Evolutionary conservation across 2,797 vertebrate species (phyloP).

Genomic region (Xiphorhynchus erythropygius): DNA sequence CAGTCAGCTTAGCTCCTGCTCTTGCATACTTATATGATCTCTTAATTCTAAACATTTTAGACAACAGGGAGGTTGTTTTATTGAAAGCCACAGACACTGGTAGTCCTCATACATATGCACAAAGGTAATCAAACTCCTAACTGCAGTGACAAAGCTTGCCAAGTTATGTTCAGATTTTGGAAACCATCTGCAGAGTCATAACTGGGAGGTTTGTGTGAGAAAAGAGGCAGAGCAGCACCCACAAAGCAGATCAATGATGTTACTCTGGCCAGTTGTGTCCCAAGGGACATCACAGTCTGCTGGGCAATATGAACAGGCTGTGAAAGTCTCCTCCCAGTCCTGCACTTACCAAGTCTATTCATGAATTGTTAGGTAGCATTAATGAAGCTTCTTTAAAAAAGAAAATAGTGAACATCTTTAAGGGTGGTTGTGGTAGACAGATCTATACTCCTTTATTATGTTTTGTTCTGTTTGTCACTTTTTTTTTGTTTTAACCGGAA

Average conservation of each 20-base stretch:
- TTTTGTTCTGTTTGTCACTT: neutral
- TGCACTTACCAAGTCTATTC: neutral
- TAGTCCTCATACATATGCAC: neutral
- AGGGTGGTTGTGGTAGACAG: neutral
- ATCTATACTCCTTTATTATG: neutral
- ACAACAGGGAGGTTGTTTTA: neutral
- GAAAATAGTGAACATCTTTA: neutral
- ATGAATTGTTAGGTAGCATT: neutral
- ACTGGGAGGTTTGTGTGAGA: slow-evolving; percentile 33
- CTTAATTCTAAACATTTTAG: neutral
- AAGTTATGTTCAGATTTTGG: slow-evolving; percentile 44
- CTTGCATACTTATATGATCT: neutral
- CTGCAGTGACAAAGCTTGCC: slow-evolving; percentile 20
- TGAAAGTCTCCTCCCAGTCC: neutral
- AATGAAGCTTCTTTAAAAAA: neutral
- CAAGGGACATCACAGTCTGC: slow-evolving; percentile 6
- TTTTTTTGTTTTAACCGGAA: neutral
- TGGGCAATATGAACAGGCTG: neutral
- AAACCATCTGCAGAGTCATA: neutral
- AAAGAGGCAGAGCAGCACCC: slow-evolving; percentile 24
- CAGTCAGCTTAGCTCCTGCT: neutral
- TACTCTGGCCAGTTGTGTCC: slow-evolving; percentile 26
- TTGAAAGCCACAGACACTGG: neutral
- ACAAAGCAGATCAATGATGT: neutral
- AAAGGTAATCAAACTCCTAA: slow-evolving; percentile 49